Base-by-base conservation (phyloP, 2,797 vertebrate genomes). In the Sorex maritimensis region DNA sequence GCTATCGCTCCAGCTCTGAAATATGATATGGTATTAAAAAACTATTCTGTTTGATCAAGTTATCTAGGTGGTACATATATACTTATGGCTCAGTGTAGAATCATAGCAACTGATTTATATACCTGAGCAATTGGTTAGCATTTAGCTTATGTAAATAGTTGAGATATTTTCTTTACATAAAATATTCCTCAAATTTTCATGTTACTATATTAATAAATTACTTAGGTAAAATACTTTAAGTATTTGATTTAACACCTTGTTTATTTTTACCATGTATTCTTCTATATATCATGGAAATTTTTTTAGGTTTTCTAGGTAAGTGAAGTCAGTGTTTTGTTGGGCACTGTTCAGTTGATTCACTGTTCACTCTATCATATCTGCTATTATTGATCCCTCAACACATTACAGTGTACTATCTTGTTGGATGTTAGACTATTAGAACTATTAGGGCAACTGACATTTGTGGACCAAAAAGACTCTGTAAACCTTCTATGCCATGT, bases 221-320 rank as follows among this genome's bases (percentile, higher is more conserved):
- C 38, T 89, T 74, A 44, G 15, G 28, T 81, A 85, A 78, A 89
- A 94, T 13, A 41, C n/a, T 67, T 24, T 28, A 65, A 67, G 26
- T 28, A 67, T 65, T 65, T 65, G 61, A 65, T 65, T 28, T 67
- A 67, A 67, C 7, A 46, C 0, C 63, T 38, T 8, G 68, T 21
- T 75, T 49, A 13, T 15, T 95, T 74, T 91, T 77, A 67, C 75
- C 41, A 63, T 5, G 63, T 93, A 72, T 49, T 92, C 71, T 46
- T 13, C 14, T 77, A 52, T 85, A 74, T 91, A 58, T 69, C 74
- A 38, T 61, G 63, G 17, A 28, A 68, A 10, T 7, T 44, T 44
- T 94, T 94, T 93, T 81, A 69, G 13, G 13, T 79, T 85, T 82
- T 92, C 58, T 81, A 92, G 77, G 65, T 91, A 82, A 88, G 1